Evolutionary conservation across 2,113 vertebrate species (phyloP), one percentile per base, ranked within the genome.

Genomic region (Percopsis transmontana): DNA sequence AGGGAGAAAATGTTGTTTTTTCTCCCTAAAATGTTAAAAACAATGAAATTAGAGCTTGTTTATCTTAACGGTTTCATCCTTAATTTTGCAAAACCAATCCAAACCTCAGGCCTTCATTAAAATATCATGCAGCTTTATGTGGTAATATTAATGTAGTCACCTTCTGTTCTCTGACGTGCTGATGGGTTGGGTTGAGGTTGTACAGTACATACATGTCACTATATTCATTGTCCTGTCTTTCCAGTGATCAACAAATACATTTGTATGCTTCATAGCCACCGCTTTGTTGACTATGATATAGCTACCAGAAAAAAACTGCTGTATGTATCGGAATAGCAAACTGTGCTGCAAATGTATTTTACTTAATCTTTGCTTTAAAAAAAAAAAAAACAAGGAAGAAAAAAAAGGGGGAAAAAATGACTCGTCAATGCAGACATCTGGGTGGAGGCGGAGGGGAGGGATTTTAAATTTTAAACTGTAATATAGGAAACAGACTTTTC

Each of bases 171-270:
- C 90, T 88, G 83, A 90, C 89, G 89, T 89, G 78, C 85, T 72
- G 85, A 90, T 75, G 77, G 90, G 91, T 93, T 89, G 84, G 91
- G 89, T 90, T 92, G 85, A 91, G 92, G 91, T 95, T 97, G 96
- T 97, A 97, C 95, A 96, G 96, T 97, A 97, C 95, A 96, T 96
- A 94, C 93, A 90, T 92, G 93, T 94, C 92, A 85, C 90, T 93
- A 91, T 93, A 92, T 91, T 91, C 91, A 76, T 76, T 74, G 77
- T 85, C 90, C 92, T 92, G 70, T 80, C 80, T 77, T 80, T 84
- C 81, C 74, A 74, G 62, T 82, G 80, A 81, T 86, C 69, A 85
- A 82, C 83, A 85, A 84, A 85, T 77, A 77, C 87, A 81, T 90
- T 87, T 89, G 91, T 96, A 96, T 95, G 94, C 93, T 96, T 97